Base-by-base conservation (phyloP, 2,888 invertebrate species). In the Odontocerum albicorne region DNA sequence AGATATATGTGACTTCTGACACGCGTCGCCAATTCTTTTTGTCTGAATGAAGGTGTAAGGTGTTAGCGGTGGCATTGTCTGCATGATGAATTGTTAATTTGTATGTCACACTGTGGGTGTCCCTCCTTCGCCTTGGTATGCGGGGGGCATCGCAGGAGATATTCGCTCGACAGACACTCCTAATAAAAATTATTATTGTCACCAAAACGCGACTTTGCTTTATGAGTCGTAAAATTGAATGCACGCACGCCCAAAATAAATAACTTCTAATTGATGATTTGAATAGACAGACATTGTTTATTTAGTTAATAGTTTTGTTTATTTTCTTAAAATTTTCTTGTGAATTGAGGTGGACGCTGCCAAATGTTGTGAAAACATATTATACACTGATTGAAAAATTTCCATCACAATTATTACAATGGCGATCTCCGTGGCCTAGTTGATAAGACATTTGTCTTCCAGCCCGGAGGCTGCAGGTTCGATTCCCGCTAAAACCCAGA, bases 11-110 rank as follows among this genome's bases (percentile, higher is more conserved):
- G 47, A 36, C 47, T 47, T 36, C 22, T 47, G 47, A 47, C 47
- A 47, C 22, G 22, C 20, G 45, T 35, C 4, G 15, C 36, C 36
- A 35, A 36, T 22, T 22, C 22, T 16, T 47, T 47, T 47, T n/a
- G 43, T 20, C 15, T 12, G 13, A 7, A 12, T 7, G 35, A 4
- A 35, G 4, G n/a, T 45, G 45, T 32, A 22, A 19, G 45, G 33
- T 45, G 32, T 45, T 45, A 32, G 45, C 35, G 35, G 32, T 45
- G 32, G 20, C 21, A 19, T 45, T 13, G 43, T 33, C 13, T 22
- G 47, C 47, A 15, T 47, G 47, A 46, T 46, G 46, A 46, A 46
- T 46, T 35, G 46, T 7, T 36, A 36, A 47, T 47, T 10, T 22
- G 21, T 36, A 33, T 20, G 4, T n/a, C 17, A 17, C 47, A 20